Base-by-base conservation (phyloP, 2,113 vertebrate species). In the Callipepla californica region DNA sequence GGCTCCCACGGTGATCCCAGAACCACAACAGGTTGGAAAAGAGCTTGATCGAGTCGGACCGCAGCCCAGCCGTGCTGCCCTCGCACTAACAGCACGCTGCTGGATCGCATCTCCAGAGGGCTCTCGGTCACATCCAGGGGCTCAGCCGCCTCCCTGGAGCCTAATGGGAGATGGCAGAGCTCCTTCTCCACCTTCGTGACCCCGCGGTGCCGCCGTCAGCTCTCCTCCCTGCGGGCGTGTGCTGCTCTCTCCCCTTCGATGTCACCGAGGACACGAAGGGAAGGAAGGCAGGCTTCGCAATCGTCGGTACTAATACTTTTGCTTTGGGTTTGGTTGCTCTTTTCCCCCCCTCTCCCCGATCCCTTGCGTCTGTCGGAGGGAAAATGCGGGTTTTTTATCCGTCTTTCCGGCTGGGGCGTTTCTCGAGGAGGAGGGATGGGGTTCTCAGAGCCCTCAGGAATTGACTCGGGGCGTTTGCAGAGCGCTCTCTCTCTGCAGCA, bases 181-280 rank as follows among this genome's bases (percentile, higher is more conserved):
- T 53, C 50, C 50, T 15, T 53, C 50, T 25, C 50, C 25, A 51
- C 25, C 50, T 53, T 28, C 50, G 28, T 9, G 50, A 3, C 95
- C 80, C 40, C 40, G 40, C 40, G 40, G 40, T 40, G 40, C 40
- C 10, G 40, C 40, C 40, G 40, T 40, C 40, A 11, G 40, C 87
- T 91, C 47, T 62, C 42, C 82, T 34, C 80, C 80, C 22, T 0
- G 45, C 70, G 80, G 42, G 55, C 9, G 0, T 84, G 83, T 30
- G 80, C 89, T 96, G 81, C 48, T 91, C 96, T 87, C 90, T 92
- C 79, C 73, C 93, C 93, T 94, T 93, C 80, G 94, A 91, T 96
- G 90, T 96, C 93, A 96, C 91, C 90, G 63, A 92, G 96, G 94
- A 87, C 96, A 90, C 92, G 94, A 94, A 95, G 96, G 96, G 97